Conservation (phyloP, 2,113 vertebrate species). For the Callospermophilus lateralis region DNA sequence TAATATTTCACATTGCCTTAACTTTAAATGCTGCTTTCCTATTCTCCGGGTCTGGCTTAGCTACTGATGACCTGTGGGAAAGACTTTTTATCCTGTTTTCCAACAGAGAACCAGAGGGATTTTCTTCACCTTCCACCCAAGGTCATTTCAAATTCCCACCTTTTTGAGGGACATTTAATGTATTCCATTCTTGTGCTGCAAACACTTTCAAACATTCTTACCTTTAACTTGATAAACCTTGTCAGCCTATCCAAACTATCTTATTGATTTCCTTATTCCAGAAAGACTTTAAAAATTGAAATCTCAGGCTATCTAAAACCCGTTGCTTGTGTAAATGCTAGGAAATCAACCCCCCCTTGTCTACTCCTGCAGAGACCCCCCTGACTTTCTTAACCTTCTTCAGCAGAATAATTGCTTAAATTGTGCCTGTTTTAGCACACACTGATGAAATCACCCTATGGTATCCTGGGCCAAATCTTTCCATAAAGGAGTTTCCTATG, state of each 20-base stretch:
- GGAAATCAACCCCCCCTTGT: not conserved
- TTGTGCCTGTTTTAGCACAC: not conserved
- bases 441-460: not conserved
- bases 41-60: not conserved
- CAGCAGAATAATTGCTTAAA: conserved; percentile 15
- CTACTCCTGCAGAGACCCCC: not conserved
- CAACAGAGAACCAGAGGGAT: not conserved
- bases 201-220: conserved; percentile 31
- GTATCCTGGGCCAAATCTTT: not conserved
- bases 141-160: conserved; percentile 23
- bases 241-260: not conserved
- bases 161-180: not conserved
- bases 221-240: conserved; percentile 12
- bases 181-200: not conserved
- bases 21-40: conserved; percentile 12
- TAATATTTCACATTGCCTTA: conserved; percentile 38
- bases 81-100: conserved; percentile 34
- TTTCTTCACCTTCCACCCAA: not conserved
- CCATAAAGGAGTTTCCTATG: too few species aligned
- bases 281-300: not conserved
- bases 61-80: not conserved
- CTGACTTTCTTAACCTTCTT: conserved; percentile 30
- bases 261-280: conserved; percentile 21
- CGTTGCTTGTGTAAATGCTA: not conserved
- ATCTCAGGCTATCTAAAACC: not conserved